Percentiles rank a stretch among this genome's conserved stretches.
These are phyloP conservation scores for Rhabdophis nuchalis DNA, from an alignment of 2,797 vertebrate species.

Conservation along the genomic window DNA sequence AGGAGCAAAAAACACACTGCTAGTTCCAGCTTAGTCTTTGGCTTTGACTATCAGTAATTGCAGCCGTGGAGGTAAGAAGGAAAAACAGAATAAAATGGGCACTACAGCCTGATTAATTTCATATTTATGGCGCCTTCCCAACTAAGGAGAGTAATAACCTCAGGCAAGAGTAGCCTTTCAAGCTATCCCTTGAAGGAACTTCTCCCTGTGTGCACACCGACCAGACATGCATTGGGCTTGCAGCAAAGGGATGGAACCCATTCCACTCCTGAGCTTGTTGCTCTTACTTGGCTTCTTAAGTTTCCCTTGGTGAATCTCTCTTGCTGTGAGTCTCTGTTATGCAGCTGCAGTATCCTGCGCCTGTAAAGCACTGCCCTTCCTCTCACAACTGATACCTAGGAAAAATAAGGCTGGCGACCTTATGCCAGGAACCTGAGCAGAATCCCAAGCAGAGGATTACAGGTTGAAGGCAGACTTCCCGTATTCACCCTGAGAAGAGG, in stretches of 20 bases:
- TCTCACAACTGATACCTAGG: background rate
- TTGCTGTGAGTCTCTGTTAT: background rate
- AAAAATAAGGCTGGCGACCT: background rate
- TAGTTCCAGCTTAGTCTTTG: background rate
- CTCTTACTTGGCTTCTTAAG: background rate
- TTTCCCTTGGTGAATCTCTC: background rate
- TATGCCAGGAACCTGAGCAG: background rate
- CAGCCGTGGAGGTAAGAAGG: background rate
- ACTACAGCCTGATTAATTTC: background rate
- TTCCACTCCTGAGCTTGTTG: background rate
- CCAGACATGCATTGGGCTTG: background rate
- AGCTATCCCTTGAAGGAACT: background rate
- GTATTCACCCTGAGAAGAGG: background rate
- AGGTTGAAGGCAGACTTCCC: background rate
- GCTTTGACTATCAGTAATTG: background rate
- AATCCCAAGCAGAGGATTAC: conserved; percentile 11
- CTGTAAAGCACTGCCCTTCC: background rate
- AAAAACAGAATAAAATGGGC: background rate
- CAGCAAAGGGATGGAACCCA: background rate
- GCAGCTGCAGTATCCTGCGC: background rate
- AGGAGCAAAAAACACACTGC: background rate
- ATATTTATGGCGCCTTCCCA: background rate
- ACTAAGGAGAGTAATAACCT: background rate
- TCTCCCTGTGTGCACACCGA: background rate
- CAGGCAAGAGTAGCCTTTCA: background rate